Base-by-base conservation (phyloP, 1,140 invertebrate species). In the Eriocheir sinensis region DNA sequence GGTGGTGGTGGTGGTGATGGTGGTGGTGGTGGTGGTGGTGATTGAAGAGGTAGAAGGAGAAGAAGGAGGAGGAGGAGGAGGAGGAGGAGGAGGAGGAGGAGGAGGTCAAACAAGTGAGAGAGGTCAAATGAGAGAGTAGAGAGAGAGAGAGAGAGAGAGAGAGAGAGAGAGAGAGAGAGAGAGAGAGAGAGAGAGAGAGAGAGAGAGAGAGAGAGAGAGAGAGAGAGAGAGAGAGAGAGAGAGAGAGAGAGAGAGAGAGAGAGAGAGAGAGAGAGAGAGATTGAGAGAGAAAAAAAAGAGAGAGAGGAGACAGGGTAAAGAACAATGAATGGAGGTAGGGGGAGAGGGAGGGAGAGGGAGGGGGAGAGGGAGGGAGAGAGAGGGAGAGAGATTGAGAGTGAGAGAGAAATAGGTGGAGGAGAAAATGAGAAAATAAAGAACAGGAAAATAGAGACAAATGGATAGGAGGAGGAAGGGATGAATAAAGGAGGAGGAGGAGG, bases 241-340 rank as follows among this genome's bases (percentile, higher is more conserved):
- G 85, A 88, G 85, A 88, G 85, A 88, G 85, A 88, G 85, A 88
- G 85, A 88, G 36, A 30, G 85, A 38, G 36, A 34, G 85, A 88
- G n/a, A 38, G 36, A 88, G n/a, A 88, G 85, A 12, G 36, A 88
- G 36, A 38, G 85, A 38, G n/a, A 6, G 81, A 85, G 81, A 34
- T 0, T 3, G 81, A 85, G 38, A 89, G 38, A 40, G 88, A 41
- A 79, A 30, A 79, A 30, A 34, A 48, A 38, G 0, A 38, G 90
- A 27, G 34, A 34, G 90, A 17, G 34, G 12, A 72, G 60, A 72
- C 60, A n/a, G n/a, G 12, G 12, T 72, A 12, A n/a, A 72, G n/a
- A n/a, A n/a, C 60, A 15, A n/a, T 72, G 15, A 72, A 15, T 72
- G 60, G 60, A 15, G 60, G 60, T 72, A 27, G 32, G 12, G 89